Evolutionary conservation across 2,888 invertebrate species (phyloP).

Genomic region (Drosophila silvestris): DNA sequence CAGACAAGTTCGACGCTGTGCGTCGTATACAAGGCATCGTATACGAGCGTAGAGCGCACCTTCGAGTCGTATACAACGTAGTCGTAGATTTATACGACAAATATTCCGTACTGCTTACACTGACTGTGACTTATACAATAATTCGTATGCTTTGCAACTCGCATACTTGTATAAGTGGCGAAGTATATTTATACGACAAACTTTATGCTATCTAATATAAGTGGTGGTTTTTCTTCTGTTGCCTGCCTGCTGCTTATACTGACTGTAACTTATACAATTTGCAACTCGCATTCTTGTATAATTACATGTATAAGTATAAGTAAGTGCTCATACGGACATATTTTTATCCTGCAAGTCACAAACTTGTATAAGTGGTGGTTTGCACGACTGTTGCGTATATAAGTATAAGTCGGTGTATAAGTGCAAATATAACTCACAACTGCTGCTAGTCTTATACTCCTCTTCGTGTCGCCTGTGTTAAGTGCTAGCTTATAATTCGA

Average conservation of each 20-base stretch:
- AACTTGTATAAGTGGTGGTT: not conserved
- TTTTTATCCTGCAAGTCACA: not conserved
- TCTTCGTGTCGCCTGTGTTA: not conserved
- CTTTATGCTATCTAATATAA: not conserved
- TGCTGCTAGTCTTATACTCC: not conserved
- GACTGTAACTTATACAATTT: not conserved
- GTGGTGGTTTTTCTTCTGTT: conserved; percentile 2
- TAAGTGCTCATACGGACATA: not conserved
- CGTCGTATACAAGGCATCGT: conserved; percentile 1
- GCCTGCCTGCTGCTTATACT: not conserved
- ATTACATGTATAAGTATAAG: not conserved
- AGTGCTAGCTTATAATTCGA: conserved; percentile 21
- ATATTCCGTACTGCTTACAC: not conserved
- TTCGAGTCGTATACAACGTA: not conserved
- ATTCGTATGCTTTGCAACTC: not conserved
- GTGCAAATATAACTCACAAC: not conserved
- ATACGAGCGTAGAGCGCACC: not conserved
- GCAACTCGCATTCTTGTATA: not conserved
- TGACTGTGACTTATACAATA: not conserved
- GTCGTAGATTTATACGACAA: not conserved
- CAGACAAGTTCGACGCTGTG: not conserved
- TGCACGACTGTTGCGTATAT: not conserved
- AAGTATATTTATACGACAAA: not conserved
- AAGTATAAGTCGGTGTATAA: not conserved
- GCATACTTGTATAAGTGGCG: not conserved